Percentiles rank a stretch among this genome's conserved stretches.
These are phyloP conservation scores for Poecilus cupreus DNA, from an alignment of 2,888 invertebrate genomes.

Conservation along the genomic window DNA sequence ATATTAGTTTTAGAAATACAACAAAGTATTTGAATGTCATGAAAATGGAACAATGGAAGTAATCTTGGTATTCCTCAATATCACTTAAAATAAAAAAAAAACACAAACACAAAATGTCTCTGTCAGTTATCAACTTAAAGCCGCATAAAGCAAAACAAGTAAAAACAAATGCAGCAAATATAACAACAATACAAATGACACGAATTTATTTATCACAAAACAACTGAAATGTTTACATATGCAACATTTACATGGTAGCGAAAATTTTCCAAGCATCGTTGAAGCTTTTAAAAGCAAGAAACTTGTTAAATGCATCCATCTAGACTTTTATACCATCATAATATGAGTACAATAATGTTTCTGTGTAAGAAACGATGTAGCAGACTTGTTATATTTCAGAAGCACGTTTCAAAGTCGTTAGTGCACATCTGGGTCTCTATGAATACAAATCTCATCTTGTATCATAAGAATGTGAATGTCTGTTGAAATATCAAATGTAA, in stretches of 20 bases:
- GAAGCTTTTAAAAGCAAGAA: background rate
- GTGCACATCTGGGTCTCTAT: slow-evolving; percentile 10
- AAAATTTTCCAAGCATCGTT: background rate
- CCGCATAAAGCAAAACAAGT: background rate
- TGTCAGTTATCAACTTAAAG: background rate
- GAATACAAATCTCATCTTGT: slow-evolving; percentile 11
- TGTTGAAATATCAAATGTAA: background rate
- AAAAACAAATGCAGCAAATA: background rate
- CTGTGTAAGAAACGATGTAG: background rate
- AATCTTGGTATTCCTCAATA: no score
- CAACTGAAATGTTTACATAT: background rate
- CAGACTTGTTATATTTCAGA: slow-evolving; percentile 25
- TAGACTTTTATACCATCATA: background rate
- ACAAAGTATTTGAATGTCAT: no score
- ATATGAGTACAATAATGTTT: background rate
- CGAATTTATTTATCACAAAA: no score
- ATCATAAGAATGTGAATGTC: background rate
- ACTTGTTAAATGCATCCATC: background rate
- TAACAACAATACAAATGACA: background rate
- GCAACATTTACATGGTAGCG: background rate
- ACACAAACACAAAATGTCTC: background rate
- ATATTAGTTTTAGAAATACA: no score
- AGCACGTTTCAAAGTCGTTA: slow-evolving; percentile 30
- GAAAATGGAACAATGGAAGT: no score
- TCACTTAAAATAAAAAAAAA: no score